Evolutionary conservation across 2,113 vertebrate species (phyloP), one percentile per base, ranked within the genome.

Genomic region (Neolamprologus tretocephalus): DNA sequence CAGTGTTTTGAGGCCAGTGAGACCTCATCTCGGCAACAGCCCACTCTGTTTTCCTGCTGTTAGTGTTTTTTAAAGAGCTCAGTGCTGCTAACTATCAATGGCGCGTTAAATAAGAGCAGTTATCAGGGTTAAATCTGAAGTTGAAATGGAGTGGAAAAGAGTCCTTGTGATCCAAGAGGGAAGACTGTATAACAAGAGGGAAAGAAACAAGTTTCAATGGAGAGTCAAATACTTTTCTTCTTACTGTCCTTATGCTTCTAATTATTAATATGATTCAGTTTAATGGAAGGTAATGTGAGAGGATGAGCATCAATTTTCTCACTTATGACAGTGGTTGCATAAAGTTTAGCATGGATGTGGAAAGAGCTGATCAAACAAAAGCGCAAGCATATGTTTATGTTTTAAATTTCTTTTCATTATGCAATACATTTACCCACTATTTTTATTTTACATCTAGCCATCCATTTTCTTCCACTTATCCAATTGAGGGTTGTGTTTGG

Each of bases 51-150:
- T 80, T 66, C 75, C 68, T 87, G 84, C 82, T 75, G 35, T n/a
- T n/a, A 31, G 71, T 84, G 87, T 87, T 86, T 89, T 87, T 86
- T 49, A 81, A 88, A 81, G 78, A 61, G 79, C 91, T 82, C 58
- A 10, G 87, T 47, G 85, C 87, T 23, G 79, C 88, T 83, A 19
- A 82, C 80, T 45, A 81, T 81, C 88, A 90, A 87, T 83, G 89
- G 23, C 5, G 87, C 81, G 8, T 93, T 84, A 86, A 91, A 89
- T 81, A 40, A 88, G 87, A 61, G 11, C 66, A 55, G 90, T 73
- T 91, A 91, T 92, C 90, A 4, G 84, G 37, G 83, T 89, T 51
- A 40, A 87, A 87, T 92, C 87, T 88, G 16, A 79, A 85, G 80
- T 4, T 40, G 16, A 87, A 92, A 92, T 85, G 3, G 80, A 83